Conservation (phyloP, 2,888 invertebrate genomes). For the Ormyrus nitidulus region DNA sequence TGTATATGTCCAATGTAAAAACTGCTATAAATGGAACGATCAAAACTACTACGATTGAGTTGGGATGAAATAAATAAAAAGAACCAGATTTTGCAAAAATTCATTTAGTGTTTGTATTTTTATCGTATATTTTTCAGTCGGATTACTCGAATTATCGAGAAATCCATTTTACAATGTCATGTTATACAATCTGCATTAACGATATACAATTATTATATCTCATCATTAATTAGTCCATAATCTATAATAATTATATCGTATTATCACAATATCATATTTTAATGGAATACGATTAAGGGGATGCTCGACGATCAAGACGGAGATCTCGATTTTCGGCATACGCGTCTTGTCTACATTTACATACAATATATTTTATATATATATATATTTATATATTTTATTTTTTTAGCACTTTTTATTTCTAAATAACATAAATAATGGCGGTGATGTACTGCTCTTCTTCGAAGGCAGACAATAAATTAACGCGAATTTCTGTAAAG, state of each 20-base stretch:
- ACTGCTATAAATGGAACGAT: constrained; percentile 31
- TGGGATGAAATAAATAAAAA: constrained; percentile 54
- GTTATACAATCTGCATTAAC: constrained; percentile 56
- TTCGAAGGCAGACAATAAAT: constrained; percentile 52
- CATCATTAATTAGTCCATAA: constrained; percentile 63
- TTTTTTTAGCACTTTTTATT: neutral
- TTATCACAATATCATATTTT: constrained; percentile 72
- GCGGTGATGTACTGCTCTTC: constrained; percentile 48
- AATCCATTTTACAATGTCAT: constrained; percentile 57
- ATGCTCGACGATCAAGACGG: constrained; percentile 35
- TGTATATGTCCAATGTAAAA: constrained; percentile 45
- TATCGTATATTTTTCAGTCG: constrained; percentile 55
- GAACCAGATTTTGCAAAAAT: constrained; percentile 57
- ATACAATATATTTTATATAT: constrained; percentile 24
- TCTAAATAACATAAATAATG: constrained; percentile 52
- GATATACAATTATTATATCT: constrained; percentile 56
- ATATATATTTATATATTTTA: too few species aligned
- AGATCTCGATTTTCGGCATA: constrained; percentile 45
- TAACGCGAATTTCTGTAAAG: constrained; percentile 38
- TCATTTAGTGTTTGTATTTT: constrained; percentile 54
- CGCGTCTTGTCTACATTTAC: constrained; percentile 43
- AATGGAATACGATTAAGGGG: constrained; percentile 67
- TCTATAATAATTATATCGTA: constrained; percentile 64
- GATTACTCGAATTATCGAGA: constrained; percentile 47
- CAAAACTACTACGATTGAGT: constrained; percentile 48